These are phyloP conservation scores for Phrynosoma platyrhinos DNA, from an alignment of 2,113 vertebrate genomes.

Conservation along the genomic window DNA sequence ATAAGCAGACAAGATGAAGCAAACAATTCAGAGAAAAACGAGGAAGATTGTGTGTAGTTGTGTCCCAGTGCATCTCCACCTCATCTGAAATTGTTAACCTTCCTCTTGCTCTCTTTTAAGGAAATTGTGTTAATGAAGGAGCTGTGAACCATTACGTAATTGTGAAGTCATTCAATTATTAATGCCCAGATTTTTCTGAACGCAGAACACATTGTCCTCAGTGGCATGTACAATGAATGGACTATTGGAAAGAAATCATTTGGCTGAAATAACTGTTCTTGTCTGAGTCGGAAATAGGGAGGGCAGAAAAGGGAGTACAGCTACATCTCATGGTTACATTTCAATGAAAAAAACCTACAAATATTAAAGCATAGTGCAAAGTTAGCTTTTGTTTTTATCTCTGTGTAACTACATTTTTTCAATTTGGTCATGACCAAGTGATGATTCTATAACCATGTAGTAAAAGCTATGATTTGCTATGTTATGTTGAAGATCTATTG, in stretches of 20 bases:
- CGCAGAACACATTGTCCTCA: background rate
- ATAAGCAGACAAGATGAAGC: background rate
- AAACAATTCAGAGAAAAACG: background rate
- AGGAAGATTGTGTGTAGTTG: background rate
- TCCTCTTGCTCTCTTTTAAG: slow-evolving; percentile 30
- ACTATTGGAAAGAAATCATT: background rate
- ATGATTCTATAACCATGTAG: background rate
- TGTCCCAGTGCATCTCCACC: background rate
- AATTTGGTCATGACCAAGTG: background rate
- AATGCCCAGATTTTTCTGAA: slow-evolving; percentile 15
- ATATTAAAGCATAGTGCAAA: background rate
- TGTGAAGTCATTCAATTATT: slow-evolving; percentile 5
- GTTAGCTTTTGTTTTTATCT: background rate
- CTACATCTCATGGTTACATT: background rate
- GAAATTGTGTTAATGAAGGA: slow-evolving; percentile 23
- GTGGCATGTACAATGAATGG: background rate
- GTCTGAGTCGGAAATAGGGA: background rate
- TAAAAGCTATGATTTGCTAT: background rate
- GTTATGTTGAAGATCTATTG: background rate
- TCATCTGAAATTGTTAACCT: slow-evolving; percentile 13
- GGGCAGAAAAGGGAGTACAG: background rate
- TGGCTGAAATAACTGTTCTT: slow-evolving; percentile 8
- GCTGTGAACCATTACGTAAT: slow-evolving; percentile 36
- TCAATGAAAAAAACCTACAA: background rate
- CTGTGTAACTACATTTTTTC: background rate